Evolutionary conservation across 2,113 vertebrate genomes (phyloP).

Genomic region (Tragelaphus strepsiceros): DNA sequence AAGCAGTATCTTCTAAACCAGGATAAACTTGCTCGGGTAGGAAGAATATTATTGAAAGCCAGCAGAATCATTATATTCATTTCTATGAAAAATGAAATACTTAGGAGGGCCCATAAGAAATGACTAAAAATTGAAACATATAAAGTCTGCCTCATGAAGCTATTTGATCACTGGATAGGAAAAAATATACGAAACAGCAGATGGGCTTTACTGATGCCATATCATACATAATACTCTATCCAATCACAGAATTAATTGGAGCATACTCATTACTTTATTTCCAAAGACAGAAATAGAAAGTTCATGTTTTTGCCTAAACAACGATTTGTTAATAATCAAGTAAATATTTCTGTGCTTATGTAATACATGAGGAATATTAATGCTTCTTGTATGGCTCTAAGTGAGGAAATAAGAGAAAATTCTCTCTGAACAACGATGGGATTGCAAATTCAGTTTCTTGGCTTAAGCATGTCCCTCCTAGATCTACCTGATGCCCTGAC

Average conservation of each 20-base stretch:
- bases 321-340: constrained; percentile 38
- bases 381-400: background rate
- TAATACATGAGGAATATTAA: background rate
- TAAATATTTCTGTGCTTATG: background rate
- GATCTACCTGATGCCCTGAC: background rate
- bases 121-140: background rate
- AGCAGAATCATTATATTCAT: background rate
- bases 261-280: background rate
- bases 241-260: background rate
- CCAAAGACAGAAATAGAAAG: background rate
- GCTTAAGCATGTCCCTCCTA: background rate
- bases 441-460: background rate
- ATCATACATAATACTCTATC: background rate
- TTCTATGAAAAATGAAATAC: constrained; percentile 61
- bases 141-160: background rate
- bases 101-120: background rate
- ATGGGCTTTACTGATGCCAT: background rate
- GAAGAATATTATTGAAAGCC: constrained; percentile 45
- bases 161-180: background rate
- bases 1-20: background rate
- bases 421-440: background rate
- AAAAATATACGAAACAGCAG: background rate
- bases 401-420: background rate
- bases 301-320: constrained; percentile 1
- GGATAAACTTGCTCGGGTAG: constrained; percentile 16